Base-by-base conservation (phyloP, 2,797 vertebrate genomes). In the Gymnoscopelus braueri region DNA sequence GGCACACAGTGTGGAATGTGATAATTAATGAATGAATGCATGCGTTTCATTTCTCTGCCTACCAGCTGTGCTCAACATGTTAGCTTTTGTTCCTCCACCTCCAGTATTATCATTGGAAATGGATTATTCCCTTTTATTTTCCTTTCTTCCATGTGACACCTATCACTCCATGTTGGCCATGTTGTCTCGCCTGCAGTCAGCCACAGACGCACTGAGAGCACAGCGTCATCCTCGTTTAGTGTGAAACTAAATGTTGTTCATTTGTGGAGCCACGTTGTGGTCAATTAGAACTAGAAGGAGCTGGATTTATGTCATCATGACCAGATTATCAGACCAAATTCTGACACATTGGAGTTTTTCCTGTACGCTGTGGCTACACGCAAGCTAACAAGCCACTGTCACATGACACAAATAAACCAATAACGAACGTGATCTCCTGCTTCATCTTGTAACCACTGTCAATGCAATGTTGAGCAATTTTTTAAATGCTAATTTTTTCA, bases 11-110 rank as follows among this genome's bases (percentile, higher is more conserved):
- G 52, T 63, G 65, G 61, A 72, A 81, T 79, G 69, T 63, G 67
- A 75, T 85, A 78, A 85, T 83, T 75, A 83, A 81, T 63, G 50
- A 60, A 55, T 67, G 52, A 83, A 81, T 64, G 50, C 67, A 47
- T 51, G 63, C 51, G 81, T 78, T 76, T 84, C 51, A 6, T 84
- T 81, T 76, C 67, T 48, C 80, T 65, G 67, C 71, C 78, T 63
- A 48, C 65, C 72, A 78, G 78, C 81, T 86, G 83, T 77, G 81
- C 75, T 50, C 32, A 60, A 75, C 77, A 75, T 63, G 75, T 65
- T 47, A 49, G 39, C 4, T 19, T 68, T 8, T 60, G 56, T 35
- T 35, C 32, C 51, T 10, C 24, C 69, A 67, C 63, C 78, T 74
- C 65, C 56, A 57, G 59, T 52, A 54, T 55, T 19, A 15, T 63